Evolutionary conservation across 2,888 invertebrate species (phyloP).

Genomic region (Cephus rjabovi): DNA sequence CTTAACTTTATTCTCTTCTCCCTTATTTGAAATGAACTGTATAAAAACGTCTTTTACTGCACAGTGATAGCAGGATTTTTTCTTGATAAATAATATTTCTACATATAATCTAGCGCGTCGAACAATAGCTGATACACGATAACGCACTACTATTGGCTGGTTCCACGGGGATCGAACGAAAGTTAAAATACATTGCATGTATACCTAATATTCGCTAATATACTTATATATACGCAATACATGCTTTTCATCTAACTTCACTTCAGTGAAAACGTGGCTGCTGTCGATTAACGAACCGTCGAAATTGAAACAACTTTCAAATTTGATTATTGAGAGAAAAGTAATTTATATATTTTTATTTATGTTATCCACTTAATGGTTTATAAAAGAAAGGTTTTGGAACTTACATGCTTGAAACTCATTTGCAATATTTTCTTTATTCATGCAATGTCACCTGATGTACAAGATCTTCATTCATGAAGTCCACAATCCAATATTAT

Average conservation of each 20-base stretch:
- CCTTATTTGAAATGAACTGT: constrained; percentile 91
- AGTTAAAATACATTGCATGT: too few relatives aligned
- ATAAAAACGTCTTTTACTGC: constrained; percentile 96
- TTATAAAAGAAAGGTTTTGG: not conserved
- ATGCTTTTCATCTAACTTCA: too few relatives aligned
- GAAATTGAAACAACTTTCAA: constrained; percentile 9
- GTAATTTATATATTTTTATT: not conserved
- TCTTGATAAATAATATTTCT: too few relatives aligned
- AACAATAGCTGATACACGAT: too few relatives aligned
- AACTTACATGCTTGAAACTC: not conserved
- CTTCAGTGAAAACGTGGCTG: too few relatives aligned
- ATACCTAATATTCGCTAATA: too few relatives aligned
- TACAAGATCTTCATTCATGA: not conserved
- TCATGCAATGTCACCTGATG: not conserved
- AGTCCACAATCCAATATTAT: not conserved
- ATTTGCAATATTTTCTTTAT: not conserved
- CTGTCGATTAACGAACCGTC: not conserved
- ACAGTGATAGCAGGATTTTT: constrained; percentile 95
- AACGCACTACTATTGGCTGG: too few relatives aligned
- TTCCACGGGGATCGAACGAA: too few relatives aligned
- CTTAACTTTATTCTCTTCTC: constrained; percentile 87
- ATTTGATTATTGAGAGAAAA: not conserved
- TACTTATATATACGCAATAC: too few relatives aligned
- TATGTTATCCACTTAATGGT: not conserved
- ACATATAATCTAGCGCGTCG: too few relatives aligned